phyloP scores from a whole-genome alignment of 1,140 invertebrate genomes.

The Trichomalopsis sarcophagae region DNA sequence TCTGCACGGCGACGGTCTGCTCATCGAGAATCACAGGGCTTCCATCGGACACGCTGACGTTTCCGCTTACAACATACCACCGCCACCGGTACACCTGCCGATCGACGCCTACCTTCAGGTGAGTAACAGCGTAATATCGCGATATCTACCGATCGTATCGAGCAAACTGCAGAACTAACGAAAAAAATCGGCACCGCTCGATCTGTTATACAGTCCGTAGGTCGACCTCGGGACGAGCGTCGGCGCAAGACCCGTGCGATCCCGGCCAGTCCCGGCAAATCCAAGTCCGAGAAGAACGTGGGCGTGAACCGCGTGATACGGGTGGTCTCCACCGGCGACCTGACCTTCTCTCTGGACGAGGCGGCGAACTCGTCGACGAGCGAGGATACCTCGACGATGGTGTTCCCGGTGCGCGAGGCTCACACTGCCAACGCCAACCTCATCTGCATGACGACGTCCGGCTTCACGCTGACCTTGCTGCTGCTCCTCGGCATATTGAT shows the following conservation, averaged over 20 bases:
- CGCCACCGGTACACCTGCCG: conserved; percentile 77
- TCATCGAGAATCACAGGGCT: conserved; percentile 70
- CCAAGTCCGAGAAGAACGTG: conserved; percentile 82
- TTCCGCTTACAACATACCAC: conserved; percentile 80
- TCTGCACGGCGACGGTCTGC: conserved; percentile 71
- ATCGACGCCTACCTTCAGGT: conserved; percentile 80
- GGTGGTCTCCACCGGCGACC: conserved; percentile 90
- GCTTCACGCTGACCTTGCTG: conserved; percentile 89
- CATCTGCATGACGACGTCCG: conserved; percentile 94
- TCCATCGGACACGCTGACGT: conserved; percentile 75
- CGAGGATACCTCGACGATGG: conserved; percentile 73
- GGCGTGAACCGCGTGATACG: conserved; percentile 89
- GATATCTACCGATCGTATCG: too few species aligned
- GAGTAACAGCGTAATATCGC: background rate
- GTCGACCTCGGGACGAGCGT: conserved; percentile 83
- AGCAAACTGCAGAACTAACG: background rate
- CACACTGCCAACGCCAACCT: conserved; percentile 52
- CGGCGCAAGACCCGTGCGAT: conserved; percentile 80
- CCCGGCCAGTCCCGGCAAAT: conserved; percentile 66
- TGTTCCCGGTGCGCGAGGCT: conserved; percentile 76
- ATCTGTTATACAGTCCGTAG: conserved; percentile 59
- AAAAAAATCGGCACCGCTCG: background rate
- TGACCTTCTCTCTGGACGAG: conserved; percentile 87
- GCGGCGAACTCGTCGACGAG: conserved; percentile 63
- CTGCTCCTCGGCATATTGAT: conserved; percentile 87